Conservation (phyloP, 2,113 vertebrate genomes). For the Prionailurus bengalensis region DNA sequence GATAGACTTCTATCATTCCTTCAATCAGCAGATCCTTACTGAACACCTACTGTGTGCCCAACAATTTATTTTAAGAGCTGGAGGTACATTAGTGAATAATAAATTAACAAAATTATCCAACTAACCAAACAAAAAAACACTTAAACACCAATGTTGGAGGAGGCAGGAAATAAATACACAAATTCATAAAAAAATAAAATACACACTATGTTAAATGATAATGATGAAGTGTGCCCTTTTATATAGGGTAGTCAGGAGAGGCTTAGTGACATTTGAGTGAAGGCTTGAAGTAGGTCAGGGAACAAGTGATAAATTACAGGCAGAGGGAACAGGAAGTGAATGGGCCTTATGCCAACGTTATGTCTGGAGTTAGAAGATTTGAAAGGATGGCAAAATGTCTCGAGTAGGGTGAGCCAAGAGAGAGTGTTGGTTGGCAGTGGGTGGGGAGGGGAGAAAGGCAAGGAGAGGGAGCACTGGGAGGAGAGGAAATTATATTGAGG, state of each 20-base stretch:
- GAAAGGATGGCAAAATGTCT: background rate
- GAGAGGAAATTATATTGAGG: background rate
- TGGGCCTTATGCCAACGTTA: background rate
- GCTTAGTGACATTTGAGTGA: background rate
- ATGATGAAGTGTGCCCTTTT: background rate
- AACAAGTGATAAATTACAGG: background rate
- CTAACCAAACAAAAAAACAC: background rate
- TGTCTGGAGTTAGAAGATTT: background rate
- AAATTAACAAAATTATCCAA: constrained; percentile 18
- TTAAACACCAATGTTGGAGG: background rate
- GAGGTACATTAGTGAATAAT: background rate
- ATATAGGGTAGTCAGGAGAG: background rate
- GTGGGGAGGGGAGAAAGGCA: background rate
- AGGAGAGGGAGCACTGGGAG: background rate
- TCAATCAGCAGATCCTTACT: background rate
- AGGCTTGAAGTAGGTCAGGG: background rate
- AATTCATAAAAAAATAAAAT: background rate
- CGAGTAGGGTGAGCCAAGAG: background rate
- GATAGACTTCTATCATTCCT: background rate
- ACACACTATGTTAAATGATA: background rate
- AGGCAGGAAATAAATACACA: background rate
- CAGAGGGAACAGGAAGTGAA: background rate
- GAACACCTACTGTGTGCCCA: background rate
- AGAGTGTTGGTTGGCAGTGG: background rate
- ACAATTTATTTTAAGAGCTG: background rate